These are phyloP conservation scores for Chelidonichthys spinosus DNA, from an alignment of 2,797 vertebrate genomes.

Conservation along the genomic window DNA sequence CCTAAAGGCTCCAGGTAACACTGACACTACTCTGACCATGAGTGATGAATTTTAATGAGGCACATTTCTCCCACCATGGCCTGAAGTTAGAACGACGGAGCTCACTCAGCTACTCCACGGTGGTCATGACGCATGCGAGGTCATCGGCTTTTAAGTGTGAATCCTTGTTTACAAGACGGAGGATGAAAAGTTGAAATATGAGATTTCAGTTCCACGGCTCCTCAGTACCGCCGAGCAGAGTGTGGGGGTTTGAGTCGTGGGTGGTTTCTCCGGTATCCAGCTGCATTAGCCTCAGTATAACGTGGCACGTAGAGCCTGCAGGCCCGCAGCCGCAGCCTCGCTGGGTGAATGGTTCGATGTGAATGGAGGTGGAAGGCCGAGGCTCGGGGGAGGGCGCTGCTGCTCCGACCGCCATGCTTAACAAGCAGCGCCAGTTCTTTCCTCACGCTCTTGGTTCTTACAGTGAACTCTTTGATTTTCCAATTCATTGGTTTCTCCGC, in stretches of 20 bases:
- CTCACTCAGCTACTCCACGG: slow-evolving; percentile 2
- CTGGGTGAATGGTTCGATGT: slow-evolving; percentile 53
- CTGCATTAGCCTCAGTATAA: slow-evolving; percentile 63
- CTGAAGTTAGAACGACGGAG: slow-evolving; percentile 33
- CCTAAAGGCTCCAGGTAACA: neutral
- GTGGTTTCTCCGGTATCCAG: slow-evolving; percentile 62
- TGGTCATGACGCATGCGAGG: slow-evolving; percentile 27
- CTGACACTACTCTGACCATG: neutral
- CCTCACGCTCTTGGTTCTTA: slow-evolving; percentile 53
- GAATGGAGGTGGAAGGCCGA: slow-evolving; percentile 65
- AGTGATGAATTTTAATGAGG: slow-evolving; percentile 36
- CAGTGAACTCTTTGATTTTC: slow-evolving; percentile 77
- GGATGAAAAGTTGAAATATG: slow-evolving; percentile 36
- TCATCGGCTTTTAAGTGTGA: slow-evolving; percentile 32
- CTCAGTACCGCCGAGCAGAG: slow-evolving; percentile 21
- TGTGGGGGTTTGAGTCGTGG: slow-evolving; percentile 75
- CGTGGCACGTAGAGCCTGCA: slow-evolving; percentile 39
- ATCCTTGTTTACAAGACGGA: slow-evolving; percentile 26
- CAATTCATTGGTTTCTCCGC: slow-evolving; percentile 73
- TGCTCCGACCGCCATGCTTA: slow-evolving; percentile 53
- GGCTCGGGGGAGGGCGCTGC: slow-evolving; percentile 51
- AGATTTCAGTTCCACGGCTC: slow-evolving; percentile 13
- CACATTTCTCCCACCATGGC: slow-evolving; percentile 50
- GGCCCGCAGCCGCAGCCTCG: slow-evolving; percentile 36
- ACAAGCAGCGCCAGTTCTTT: slow-evolving; percentile 61